A percentile compares a stretch with the other conserved stretches of the same genome.
Conservation (phyloP, 2,113 vertebrate species). For the Mobula birostris region DNA sequence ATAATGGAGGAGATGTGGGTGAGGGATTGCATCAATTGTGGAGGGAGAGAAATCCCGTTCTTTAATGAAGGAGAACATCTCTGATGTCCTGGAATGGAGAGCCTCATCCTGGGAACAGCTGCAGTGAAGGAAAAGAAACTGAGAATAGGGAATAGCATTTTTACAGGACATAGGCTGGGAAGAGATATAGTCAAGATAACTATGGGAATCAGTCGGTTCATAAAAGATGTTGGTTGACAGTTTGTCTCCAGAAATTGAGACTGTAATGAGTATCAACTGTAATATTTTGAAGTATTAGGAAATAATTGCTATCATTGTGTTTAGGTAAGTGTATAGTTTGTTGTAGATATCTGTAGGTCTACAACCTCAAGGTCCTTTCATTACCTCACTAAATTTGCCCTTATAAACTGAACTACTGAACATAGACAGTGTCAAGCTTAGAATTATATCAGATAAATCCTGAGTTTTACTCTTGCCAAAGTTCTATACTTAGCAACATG, state of each 20-base stretch:
- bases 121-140: too few relatives aligned
- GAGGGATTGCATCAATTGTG: too few relatives aligned
- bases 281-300: not conserved
- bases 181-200: too few relatives aligned
- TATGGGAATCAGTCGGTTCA: too few relatives aligned
- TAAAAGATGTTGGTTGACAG: too few relatives aligned
- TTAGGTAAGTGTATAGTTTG: not conserved
- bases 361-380: not conserved
- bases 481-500: not conserved
- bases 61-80: too few relatives aligned
- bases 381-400: not conserved
- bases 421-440: not conserved
- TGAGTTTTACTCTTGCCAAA: not conserved
- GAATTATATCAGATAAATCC: not conserved
- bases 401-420: not conserved
- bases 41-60: too few relatives aligned
- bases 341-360: not conserved
- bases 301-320: not conserved
- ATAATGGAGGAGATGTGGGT: too few relatives aligned
- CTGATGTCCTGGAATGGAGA: too few relatives aligned
- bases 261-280: not conserved
- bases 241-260: not conserved
- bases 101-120: too few relatives aligned
- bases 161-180: too few relatives aligned
- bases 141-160: too few relatives aligned